Evolutionary conservation across 2,797 vertebrate species (phyloP).

Genomic region (Philypnodon macrostomus): DNA sequence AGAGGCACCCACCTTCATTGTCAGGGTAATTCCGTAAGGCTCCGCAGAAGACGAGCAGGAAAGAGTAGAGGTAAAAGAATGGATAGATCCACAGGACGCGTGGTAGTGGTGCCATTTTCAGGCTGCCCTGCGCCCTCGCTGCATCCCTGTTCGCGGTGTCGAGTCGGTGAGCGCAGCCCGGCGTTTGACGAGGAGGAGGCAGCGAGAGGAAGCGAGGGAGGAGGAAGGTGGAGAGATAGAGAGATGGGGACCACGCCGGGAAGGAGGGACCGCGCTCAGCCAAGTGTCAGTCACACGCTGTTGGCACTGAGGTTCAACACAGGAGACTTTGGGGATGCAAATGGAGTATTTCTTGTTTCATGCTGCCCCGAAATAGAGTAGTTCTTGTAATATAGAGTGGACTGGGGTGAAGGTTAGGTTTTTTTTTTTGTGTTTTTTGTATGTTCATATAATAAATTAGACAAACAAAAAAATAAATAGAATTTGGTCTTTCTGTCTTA

Average conservation of each 20-base stretch:
- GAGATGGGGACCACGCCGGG: constrained; percentile 51
- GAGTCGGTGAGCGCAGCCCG: constrained; percentile 74
- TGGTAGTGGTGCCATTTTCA: constrained; percentile 80
- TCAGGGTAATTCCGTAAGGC: constrained; percentile 81
- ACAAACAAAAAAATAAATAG: no score
- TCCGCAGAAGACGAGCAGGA: constrained; percentile 63
- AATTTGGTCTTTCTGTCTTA: no score
- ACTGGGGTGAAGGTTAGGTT: no score
- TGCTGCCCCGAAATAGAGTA: constrained; percentile 2
- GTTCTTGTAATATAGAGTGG: neutral
- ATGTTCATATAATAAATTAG: no score
- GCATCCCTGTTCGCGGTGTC: constrained; percentile 78
- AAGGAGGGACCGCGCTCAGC: constrained; percentile 68
- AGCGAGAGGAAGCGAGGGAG: constrained; percentile 17
- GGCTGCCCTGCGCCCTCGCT: constrained; percentile 81
- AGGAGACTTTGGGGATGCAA: constrained; percentile 17
- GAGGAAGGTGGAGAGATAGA: constrained; percentile 13
- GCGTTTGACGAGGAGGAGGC: constrained; percentile 60
- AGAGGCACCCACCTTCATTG: constrained; percentile 78
- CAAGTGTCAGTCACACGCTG: constrained; percentile 73
- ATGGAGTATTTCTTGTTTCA: neutral
- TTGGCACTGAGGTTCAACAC: constrained; percentile 27
- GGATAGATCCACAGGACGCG: constrained; percentile 81
- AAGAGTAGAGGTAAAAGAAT: constrained; percentile 61
- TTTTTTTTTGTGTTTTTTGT: no score